Evolutionary conservation across 2,797 vertebrate species (phyloP).

Genomic region (Lithobates pipiens): DNA sequence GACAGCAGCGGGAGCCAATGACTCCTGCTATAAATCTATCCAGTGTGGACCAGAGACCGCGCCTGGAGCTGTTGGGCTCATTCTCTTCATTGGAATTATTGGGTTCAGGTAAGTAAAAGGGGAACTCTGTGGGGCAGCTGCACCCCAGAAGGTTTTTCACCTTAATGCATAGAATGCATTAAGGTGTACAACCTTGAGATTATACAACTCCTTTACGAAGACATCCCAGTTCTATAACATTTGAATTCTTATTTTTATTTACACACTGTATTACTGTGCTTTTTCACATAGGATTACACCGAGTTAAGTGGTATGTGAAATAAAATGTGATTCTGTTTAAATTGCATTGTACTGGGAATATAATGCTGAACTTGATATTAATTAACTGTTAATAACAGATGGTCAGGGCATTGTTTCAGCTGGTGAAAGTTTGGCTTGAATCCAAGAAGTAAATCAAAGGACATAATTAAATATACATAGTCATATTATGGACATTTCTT

Average conservation of each 20-base stretch:
- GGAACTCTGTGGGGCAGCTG: too few species aligned
- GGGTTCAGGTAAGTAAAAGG: too few species aligned
- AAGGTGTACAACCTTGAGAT: too few species aligned
- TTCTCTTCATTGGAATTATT: too few species aligned
- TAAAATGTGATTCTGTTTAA: constrained; percentile 31
- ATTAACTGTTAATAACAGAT: constrained; percentile 57
- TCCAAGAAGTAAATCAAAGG: constrained; percentile 52
- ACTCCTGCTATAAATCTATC: too few species aligned
- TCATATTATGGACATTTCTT: constrained; percentile 5
- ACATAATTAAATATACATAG: constrained; percentile 47
- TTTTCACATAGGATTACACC: constrained; percentile 7
- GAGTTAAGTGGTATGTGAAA: constrained; percentile 28
- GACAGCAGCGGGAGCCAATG: too few species aligned
- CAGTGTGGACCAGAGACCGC: too few species aligned
- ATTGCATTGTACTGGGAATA: constrained; percentile 42
- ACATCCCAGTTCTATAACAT: not conserved
- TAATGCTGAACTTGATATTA: constrained; percentile 49
- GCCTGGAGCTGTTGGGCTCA: too few species aligned
- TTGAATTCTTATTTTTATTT: not conserved
- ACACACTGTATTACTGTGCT: not conserved
- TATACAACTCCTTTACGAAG: not conserved
- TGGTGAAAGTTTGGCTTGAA: constrained; percentile 33
- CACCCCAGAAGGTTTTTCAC: too few species aligned
- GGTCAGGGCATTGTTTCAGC: constrained; percentile 38
- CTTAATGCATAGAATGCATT: too few species aligned